phyloP scores from a whole-genome alignment of 2,797 vertebrate genomes.

The Sebastes nivosus region DNA sequence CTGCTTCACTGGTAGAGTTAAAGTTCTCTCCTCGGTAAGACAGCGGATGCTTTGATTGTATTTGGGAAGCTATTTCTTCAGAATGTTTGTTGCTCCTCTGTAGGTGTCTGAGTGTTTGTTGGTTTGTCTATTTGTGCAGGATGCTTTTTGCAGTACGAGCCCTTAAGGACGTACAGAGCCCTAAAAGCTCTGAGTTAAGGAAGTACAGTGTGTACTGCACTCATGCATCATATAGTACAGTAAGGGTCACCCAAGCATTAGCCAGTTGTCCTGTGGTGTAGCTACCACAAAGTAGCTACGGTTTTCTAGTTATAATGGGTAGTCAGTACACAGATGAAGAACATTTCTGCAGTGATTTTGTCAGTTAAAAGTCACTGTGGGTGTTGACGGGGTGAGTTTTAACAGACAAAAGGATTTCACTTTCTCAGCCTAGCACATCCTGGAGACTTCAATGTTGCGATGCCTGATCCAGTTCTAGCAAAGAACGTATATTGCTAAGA shows the following conservation, averaged over 20 bases:
- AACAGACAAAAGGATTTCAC: not conserved
- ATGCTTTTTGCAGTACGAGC: slow-evolving; percentile 15
- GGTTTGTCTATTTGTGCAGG: slow-evolving; percentile 18
- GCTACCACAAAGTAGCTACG: not conserved
- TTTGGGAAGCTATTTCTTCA: slow-evolving; percentile 29
- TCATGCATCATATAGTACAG: slow-evolving; percentile 9
- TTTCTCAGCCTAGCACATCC: not conserved
- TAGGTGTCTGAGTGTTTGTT: slow-evolving; percentile 14
- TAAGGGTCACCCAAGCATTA: slow-evolving; percentile 11
- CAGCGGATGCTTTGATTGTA: slow-evolving; percentile 34
- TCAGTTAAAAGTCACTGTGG: slow-evolving; percentile 1
- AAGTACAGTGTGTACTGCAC: not conserved
- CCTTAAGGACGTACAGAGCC: not conserved
- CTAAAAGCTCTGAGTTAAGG: not conserved
- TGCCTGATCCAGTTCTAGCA: not conserved
- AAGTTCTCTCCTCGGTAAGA: slow-evolving; percentile 39
- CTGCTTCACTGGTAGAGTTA: slow-evolving; percentile 46
- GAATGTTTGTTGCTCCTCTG: slow-evolving; percentile 17
- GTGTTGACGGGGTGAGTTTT: slow-evolving; percentile 20
- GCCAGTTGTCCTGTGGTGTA: slow-evolving; percentile 7
- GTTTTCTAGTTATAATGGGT: slow-evolving; percentile 2
- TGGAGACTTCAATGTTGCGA: not conserved
- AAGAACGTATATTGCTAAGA: not conserved
- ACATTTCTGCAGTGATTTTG: not conserved
- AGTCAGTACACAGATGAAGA: not conserved